Base-by-base conservation (phyloP, 2,888 invertebrate species). In the Galerucella calmariensis region DNA sequence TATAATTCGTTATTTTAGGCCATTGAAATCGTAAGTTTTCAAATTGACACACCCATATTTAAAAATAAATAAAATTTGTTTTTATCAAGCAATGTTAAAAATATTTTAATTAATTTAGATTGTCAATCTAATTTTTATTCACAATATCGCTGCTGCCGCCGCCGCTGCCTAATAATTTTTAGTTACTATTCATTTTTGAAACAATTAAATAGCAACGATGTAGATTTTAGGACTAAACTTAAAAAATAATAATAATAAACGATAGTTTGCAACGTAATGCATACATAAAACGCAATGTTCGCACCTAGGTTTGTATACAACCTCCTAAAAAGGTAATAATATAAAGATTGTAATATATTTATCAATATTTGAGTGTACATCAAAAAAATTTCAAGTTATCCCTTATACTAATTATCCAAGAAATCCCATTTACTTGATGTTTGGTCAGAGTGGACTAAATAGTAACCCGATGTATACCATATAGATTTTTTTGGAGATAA, bases 61-160 rank as follows among this genome's bases (percentile, higher is more conserved):
- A 16, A 69, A 69, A 69, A 69, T 69, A 69, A 69, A 69, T 69
- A 69, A 16, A 51, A 16, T 27, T 35, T 69, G 16, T 35, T 67
- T 68, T 69, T 51, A 69, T 61, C 16, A 69, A 69, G 69, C 69
- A 61, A 69, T 59, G 11, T 46, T 46, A 62, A 62, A 27, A 14
- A 14, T 9, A 41, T 16, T 62, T 35, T 16, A 16, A 35, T 68
- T 58, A 10, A 59, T 61, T 48, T 68, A 68, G 61, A 69, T 69
- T 69, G 69, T 69, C 69, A 48, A 69, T 61, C 61, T 46, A 61
- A 48, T 48, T 69, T 67, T 61, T 59, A 67, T 44, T 68, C 58
- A 44, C 12, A 53, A 27, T 67, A 51, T 24, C 27, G 35, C 35
- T 41, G 35, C 35, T 5, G 35, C 35, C 35, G 35, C 6, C 35